Evolutionary conservation across 2,888 invertebrate species (phyloP).

Genomic region (Arctia plantaginis): DNA sequence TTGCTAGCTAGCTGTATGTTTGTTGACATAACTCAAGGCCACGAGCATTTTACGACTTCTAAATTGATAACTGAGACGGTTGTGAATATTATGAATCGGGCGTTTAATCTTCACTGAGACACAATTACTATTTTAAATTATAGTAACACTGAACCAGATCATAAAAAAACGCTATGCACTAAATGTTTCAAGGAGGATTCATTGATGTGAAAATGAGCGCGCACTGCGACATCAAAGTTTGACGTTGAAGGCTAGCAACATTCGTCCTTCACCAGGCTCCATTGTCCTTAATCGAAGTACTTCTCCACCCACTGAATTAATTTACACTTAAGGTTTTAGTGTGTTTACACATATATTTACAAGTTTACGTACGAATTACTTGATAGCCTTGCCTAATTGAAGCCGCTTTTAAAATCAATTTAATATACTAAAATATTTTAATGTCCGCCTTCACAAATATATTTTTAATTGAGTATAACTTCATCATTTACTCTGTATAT

Average conservation of each 20-base stretch:
- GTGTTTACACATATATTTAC: conserved; percentile 12
- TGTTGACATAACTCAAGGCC: conserved; percentile 22
- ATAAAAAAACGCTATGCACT: not conserved
- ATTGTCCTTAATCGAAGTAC: conserved; percentile 49
- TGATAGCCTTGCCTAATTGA: conserved; percentile 39
- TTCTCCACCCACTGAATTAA: conserved; percentile 38
- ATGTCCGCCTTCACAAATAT: conserved; percentile 21
- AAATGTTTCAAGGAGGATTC: not conserved
- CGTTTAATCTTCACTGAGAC: conserved; percentile 21
- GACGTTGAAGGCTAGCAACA: conserved; percentile 51
- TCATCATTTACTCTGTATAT: not conserved
- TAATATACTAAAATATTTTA: conserved; percentile 38
- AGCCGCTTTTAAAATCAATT: conserved; percentile 22
- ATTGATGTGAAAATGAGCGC: not conserved
- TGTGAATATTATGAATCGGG: conserved; percentile 10
- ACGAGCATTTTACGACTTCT: conserved; percentile 15
- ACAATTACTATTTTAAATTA: not conserved
- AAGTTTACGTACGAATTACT: conserved; percentile 37
- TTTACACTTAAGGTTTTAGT: conserved; percentile 21
- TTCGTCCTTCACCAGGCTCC: conserved; percentile 59
- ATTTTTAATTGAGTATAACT: conserved; percentile 8
- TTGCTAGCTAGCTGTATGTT: conserved; percentile 4
- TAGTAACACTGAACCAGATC: not conserved
- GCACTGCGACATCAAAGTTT: conserved; percentile 32
- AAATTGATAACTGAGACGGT: conserved; percentile 14